Conservation (phyloP, 2,113 vertebrate species). For the Corythaixoides concolor region DNA sequence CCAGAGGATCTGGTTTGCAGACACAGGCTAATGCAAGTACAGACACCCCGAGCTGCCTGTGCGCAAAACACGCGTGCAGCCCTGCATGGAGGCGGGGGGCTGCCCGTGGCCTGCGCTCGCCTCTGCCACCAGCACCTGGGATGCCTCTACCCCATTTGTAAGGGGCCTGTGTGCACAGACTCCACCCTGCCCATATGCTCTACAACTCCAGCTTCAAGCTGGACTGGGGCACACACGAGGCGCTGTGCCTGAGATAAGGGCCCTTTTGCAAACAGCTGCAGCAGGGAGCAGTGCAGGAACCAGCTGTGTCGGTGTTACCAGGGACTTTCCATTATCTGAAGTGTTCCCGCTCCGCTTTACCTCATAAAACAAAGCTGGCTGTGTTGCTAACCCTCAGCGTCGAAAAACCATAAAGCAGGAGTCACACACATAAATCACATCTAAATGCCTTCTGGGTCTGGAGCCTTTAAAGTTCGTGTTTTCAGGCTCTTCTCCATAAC, state of each 20-base stretch:
- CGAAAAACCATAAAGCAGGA: slow-evolving; percentile 21
- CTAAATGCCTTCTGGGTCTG: slow-evolving; percentile 8
- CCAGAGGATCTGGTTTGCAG: not conserved
- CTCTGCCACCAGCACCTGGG: not conserved
- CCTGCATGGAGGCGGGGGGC: rapidly evolving
- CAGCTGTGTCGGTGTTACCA: slow-evolving; percentile 14
- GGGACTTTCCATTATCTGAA: slow-evolving; percentile 62
- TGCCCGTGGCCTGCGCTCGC: rapidly evolving
- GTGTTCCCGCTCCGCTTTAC: slow-evolving; percentile 33
- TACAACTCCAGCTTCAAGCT: not conserved
- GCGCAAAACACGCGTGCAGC: not conserved
- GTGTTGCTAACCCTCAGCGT: slow-evolving; percentile 18
- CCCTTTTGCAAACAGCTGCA: slow-evolving; percentile 12
- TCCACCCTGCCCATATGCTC: not conserved
- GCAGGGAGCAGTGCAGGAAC: not conserved
- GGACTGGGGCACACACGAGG: not conserved
- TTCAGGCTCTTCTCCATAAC: slow-evolving; percentile 31
- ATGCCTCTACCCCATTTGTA: not conserved
- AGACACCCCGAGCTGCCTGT: not conserved
- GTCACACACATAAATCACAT: slow-evolving; percentile 30
- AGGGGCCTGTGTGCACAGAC: not conserved
- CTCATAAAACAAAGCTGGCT: slow-evolving; percentile 53
- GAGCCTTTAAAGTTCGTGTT: slow-evolving; percentile 30
- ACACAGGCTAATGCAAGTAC: not conserved
- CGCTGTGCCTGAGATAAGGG: not conserved